Evolutionary conservation across 2,888 invertebrate genomes (phyloP).

Genomic region (Sepioteuthis lessoniana): DNA sequence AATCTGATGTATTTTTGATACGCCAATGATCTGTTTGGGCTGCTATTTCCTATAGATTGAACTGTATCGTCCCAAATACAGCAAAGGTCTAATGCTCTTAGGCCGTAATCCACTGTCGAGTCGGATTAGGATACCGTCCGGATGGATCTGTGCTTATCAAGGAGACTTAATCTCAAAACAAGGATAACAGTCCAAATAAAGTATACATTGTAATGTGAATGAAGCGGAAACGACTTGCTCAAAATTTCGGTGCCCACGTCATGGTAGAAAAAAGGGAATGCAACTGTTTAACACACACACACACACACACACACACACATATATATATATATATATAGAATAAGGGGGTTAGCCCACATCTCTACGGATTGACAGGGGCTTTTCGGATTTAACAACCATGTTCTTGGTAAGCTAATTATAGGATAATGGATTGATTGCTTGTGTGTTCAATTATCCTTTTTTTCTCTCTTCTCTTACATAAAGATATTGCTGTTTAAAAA

Average conservation of each 20-base stretch:
- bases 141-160: background rate
- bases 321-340: too few relatives aligned
- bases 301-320: too few relatives aligned
- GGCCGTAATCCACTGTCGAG: background rate
- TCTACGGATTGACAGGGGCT: too few relatives aligned
- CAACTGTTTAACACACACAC: too few relatives aligned
- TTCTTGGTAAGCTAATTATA: too few relatives aligned
- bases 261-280: background rate
- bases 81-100: background rate
- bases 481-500: too few relatives aligned
- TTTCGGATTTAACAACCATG: too few relatives aligned
- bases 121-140: background rate
- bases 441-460: too few relatives aligned
- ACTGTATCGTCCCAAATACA: background rate
- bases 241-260: too few relatives aligned
- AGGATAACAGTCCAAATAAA: slow-evolving; percentile 8
- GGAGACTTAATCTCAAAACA: background rate
- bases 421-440: too few relatives aligned
- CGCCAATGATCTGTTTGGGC: background rate
- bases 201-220: background rate
- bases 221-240: background rate
- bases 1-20: background rate
- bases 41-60: background rate
- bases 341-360: too few relatives aligned
- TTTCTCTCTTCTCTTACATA: too few relatives aligned